These are phyloP conservation scores for Myiotriccus ornatus DNA, from an alignment of 2,797 vertebrate genomes.

Conservation along the genomic window DNA sequence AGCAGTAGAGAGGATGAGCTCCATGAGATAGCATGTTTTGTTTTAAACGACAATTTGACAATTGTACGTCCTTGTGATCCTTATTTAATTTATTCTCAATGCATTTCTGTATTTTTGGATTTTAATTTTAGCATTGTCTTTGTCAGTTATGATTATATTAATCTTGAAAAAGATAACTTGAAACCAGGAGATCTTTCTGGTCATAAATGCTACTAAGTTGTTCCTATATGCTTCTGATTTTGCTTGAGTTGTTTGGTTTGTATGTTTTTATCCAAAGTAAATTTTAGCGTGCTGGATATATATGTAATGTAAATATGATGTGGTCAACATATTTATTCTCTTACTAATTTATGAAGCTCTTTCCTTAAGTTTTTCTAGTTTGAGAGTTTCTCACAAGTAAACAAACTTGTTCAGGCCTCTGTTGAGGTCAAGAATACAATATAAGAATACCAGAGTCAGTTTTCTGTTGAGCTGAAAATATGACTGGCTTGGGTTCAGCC, in stretches of 20 bases:
- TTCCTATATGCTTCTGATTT: not conserved
- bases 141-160: not conserved
- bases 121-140: not conserved
- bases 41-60: not conserved
- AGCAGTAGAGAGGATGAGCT: not conserved
- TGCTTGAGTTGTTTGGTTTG: not conserved
- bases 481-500: not conserved
- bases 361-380: not conserved
- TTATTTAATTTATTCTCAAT: not conserved
- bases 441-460: not conserved
- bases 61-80: not conserved
- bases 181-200: not conserved
- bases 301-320: not conserved
- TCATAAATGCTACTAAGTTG: not conserved
- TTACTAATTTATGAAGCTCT: not conserved
- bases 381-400: not conserved
- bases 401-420: not conserved
- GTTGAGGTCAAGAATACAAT: not conserved
- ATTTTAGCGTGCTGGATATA: not conserved
- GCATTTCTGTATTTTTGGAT: not conserved
- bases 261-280: not conserved
- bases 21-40: not conserved
- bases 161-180: not conserved
- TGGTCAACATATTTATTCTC: not conserved
- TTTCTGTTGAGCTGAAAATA: constrained; percentile 1